Evolutionary conservation across 2,797 vertebrate genomes (phyloP), one percentile per base, ranked within the genome.

Genomic region (Helicolenus hilgendorfi): DNA sequence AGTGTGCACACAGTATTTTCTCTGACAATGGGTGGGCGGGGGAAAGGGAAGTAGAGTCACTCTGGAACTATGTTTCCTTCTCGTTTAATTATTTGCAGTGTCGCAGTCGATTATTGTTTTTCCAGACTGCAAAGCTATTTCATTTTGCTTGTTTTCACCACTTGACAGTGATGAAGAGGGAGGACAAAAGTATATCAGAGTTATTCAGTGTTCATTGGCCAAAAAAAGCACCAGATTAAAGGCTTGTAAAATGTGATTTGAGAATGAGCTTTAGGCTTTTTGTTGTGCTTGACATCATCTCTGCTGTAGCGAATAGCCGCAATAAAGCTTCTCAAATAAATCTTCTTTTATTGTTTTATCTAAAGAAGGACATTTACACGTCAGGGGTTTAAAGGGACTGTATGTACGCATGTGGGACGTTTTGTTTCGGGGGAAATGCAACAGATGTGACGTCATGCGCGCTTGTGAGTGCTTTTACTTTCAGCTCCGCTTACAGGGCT

Each of bases 41-140:
- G 81, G 81, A 45, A 63, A 82, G 9, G 74, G 74, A 86, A 81
- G 55, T 26, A 27, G 45, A 78, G 83, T 92, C 55, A 38, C 24
- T 14, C 49, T 49, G 58, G 58, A 86, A 72, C 89, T 64, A 75
- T 62, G 84, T 79, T 83, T 79, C 74, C 77, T 77, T 59, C 79
- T 49, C 8, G 36, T 83, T 79, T 65, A 26, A 69, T 91, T 68
- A 77, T 78, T 75, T 68, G 35, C 77, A 33, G 31, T 15, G 65
- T 74, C 63, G 2, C 71, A 60, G 69, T 74, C 56, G 20, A 68
- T 69, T 27, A 67, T 65, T 68, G 53, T 67, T 81, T 83, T 78
- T 72, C 65, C 74, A 71, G 35, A 14, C 49, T 27, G 74, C 15
- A 58, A 22, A 80, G 36, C 63, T 7, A 27, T 83, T 80, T 2